These are phyloP conservation scores for Orthosia gracilis DNA, from an alignment of 2,888 invertebrate species.

Conservation along the genomic window DNA sequence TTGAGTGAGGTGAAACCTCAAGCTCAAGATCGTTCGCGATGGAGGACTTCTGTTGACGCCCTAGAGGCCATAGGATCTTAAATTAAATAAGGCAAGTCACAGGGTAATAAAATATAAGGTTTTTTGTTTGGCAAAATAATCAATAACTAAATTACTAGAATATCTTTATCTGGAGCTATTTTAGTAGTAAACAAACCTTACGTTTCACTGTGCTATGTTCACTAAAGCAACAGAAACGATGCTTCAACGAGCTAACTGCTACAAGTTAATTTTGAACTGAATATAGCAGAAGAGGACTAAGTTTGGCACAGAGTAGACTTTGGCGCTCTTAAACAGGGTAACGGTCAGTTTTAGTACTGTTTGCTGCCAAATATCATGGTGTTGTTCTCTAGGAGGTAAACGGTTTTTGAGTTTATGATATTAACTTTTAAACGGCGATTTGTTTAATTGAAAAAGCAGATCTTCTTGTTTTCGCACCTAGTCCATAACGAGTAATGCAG, in stretches of 20 bases:
- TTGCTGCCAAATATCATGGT: constrained; percentile 53
- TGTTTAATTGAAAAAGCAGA: constrained; percentile 7
- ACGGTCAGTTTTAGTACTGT: constrained; percentile 51
- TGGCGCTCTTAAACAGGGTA: constrained; percentile 43
- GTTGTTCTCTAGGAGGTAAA: constrained; percentile 21
- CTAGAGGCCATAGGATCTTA: no score
- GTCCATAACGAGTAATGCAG: no score
- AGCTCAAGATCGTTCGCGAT: no score
- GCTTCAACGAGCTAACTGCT: constrained; percentile 27
- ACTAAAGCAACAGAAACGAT: constrained; percentile 25
- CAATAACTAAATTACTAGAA: no score
- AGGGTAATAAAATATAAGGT: no score
- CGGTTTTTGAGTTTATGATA: constrained; percentile 36
- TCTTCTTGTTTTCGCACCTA: no score
- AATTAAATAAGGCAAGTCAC: no score
- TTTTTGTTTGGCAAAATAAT: no score
- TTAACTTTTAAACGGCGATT: neutral
- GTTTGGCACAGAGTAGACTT: constrained; percentile 49
- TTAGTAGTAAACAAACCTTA: neutral
- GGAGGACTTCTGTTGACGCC: no score
- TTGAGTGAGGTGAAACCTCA: no score
- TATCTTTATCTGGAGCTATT: no score
- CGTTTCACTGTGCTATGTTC: constrained; percentile 3
- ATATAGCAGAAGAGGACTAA: constrained; percentile 38
- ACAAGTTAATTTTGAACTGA: constrained; percentile 53